Percentiles rank a stretch among this genome's conserved stretches.
Conservation (phyloP, 1,140 invertebrate genomes). For the Heliconius himera region DNA sequence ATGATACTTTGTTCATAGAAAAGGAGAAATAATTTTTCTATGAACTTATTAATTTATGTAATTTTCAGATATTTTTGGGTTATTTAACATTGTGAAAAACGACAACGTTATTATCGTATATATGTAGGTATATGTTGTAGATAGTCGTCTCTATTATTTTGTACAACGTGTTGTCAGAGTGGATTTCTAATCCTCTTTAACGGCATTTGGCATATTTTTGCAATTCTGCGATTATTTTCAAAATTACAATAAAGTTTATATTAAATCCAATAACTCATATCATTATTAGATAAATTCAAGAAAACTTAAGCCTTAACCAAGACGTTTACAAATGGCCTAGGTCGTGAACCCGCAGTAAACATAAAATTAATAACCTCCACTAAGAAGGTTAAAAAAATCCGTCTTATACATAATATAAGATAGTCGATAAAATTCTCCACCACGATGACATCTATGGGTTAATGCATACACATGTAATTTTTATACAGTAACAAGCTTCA, state of each 20-base stretch:
- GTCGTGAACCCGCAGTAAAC: conserved; percentile 22
- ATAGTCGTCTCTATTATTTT: too few relatives aligned
- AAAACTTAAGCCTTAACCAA: conserved; percentile 5
- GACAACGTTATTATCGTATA: too few relatives aligned
- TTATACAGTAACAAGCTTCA: conserved; percentile 40
- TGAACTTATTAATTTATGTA: too few relatives aligned
- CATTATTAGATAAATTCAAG: conserved; percentile 12
- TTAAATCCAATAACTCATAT: background rate
- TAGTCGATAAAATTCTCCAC: conserved; percentile 30
- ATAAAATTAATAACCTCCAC: conserved; percentile 27
- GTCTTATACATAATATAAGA: conserved; percentile 19
- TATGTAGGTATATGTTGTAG: too few relatives aligned
- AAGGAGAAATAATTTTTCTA: too few relatives aligned
- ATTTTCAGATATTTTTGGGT: too few relatives aligned
- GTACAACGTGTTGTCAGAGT: background rate
- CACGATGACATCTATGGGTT: conserved; percentile 33
- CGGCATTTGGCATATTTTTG: background rate
- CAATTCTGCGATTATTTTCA: background rate
- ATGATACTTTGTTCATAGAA: background rate
- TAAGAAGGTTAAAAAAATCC: conserved; percentile 24
- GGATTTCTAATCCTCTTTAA: conserved; percentile 1
- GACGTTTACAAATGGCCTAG: conserved; percentile 9
- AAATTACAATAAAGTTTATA: background rate
- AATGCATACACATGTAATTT: conserved; percentile 44
- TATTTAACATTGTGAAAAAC: too few relatives aligned